Evolutionary conservation across 2,113 vertebrate genomes (phyloP).

Genomic region (Salvelinus fontinalis): DNA sequence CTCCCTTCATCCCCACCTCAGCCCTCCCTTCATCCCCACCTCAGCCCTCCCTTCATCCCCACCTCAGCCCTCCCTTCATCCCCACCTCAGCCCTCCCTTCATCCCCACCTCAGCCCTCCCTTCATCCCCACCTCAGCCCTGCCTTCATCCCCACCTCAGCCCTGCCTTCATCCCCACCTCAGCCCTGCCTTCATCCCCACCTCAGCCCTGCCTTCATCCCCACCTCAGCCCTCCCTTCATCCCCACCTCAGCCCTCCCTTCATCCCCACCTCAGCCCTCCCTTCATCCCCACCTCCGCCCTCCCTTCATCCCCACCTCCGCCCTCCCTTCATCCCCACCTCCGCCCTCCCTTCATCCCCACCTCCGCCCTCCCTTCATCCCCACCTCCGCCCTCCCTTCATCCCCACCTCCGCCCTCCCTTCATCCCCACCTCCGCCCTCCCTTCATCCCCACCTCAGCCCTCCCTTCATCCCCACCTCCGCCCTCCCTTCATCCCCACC

Average conservation of each 20-base stretch:
- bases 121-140: no score
- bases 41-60: no score
- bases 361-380: conserved; percentile 25
- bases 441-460: conserved; percentile 39
- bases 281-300: conserved; percentile 34
- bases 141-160: conserved; percentile 30
- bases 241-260: conserved; percentile 40
- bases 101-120: no score
- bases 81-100: no score
- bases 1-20: neutral
- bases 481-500: conserved; percentile 34
- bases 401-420: conserved; percentile 37
- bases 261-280: conserved; percentile 33
- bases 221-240: conserved; percentile 35
- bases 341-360: conserved; percentile 24
- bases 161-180: conserved; percentile 43
- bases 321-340: conserved; percentile 30
- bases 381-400: conserved; percentile 37
- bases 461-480: conserved; percentile 30
- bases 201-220: conserved; percentile 27
- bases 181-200: conserved; percentile 32
- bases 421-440: no score
- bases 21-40: conserved; percentile 2
- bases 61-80: no score
- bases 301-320: conserved; percentile 35